Base-by-base conservation (phyloP, 2,888 invertebrate species). In the Urechis unicinctus region DNA sequence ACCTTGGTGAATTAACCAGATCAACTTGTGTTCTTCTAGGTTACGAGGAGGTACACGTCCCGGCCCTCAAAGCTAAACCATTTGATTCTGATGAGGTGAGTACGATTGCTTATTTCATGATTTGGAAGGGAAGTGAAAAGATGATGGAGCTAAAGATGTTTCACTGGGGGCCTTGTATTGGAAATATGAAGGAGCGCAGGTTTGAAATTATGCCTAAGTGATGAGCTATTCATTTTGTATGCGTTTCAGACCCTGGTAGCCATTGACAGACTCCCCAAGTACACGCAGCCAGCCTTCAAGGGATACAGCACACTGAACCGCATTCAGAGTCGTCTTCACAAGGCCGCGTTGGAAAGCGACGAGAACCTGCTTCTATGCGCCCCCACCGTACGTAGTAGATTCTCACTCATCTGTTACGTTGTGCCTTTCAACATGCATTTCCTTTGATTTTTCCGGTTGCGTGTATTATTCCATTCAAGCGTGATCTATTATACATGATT, bases 21-120 rank as follows among this genome's bases (percentile, higher is more conserved):
- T n/a, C n/a, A n/a, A n/a, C n/a, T n/a, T n/a, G n/a, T n/a, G n/a
- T n/a, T n/a, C n/a, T n/a, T 79, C 21, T 69, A 86, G 85, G 88
- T n/a, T 98, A 97, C 73, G 98, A 98, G 80, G 96, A 97, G 68
- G 83, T 99, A n/a, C 95, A 97, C 78, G 97, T 99, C 3, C 98
- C 98, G 0, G 97, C 98, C 0, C 77, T 96, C 49, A 97, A 97
- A 73, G 91, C 94, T 0, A 95, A 94, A 69, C 88, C 96, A 0
- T 95, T 91, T 71, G 89, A 86, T 1, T 86, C 88, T 1, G 87
- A 88, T 59, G 98, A 98, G 76, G 80, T 79, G 64, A 52, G 56
- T 48, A n/a, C n/a, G 21, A 36, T 41, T 6, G 29, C 9, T 50
- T 29, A 9, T 28, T 9, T 48, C 26, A 9, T 21, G 6, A 5